These are phyloP conservation scores for Thereva unica DNA, from an alignment of 2,888 invertebrate species.

Conservation along the genomic window DNA sequence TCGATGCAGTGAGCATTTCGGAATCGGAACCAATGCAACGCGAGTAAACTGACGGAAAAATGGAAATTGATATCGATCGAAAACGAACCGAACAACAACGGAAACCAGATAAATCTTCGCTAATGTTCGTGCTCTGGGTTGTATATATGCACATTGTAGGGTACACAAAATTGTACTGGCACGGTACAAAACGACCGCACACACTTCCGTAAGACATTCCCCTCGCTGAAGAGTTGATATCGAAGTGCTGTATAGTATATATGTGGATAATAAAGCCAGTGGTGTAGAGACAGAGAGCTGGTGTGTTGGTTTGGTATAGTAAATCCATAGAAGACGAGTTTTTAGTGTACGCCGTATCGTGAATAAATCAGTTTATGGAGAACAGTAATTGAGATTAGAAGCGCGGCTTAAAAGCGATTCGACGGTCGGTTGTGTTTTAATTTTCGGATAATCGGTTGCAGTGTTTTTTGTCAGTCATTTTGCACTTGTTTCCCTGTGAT, in stretches of 20 bases:
- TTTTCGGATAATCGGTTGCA: slow-evolving; percentile 28
- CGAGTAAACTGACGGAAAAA: slow-evolving; percentile 7
- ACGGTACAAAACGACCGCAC: too few species aligned
- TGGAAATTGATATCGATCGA: slow-evolving; percentile 20
- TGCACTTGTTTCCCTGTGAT: slow-evolving; percentile 2
- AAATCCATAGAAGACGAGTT: neutral
- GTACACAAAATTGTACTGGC: slow-evolving; percentile 2
- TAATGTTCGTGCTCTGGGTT: neutral
- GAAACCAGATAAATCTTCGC: neutral
- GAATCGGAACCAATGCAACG: neutral
- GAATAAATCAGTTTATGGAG: slow-evolving; percentile 31
- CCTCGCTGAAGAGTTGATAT: too few species aligned
- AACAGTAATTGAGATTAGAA: slow-evolving; percentile 28
- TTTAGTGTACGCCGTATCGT: neutral
- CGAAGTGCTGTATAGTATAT: too few species aligned
- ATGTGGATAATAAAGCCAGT: slow-evolving; percentile 16
- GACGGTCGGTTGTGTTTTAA: slow-evolving; percentile 14
- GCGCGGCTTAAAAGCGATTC: slow-evolving; percentile 14
- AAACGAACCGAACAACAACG: neutral
- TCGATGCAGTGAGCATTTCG: too few species aligned
- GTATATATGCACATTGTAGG: neutral
- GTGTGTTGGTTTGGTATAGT: neutral
- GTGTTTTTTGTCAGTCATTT: slow-evolving; percentile 10
- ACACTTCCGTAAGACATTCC: too few species aligned
- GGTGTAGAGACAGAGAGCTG: neutral